A percentile compares a stretch with the other conserved stretches of the same genome.
These are phyloP conservation scores for Scelioninae gen. 1 DNA, from an alignment of 2,888 invertebrate species.

Conservation along the genomic window DNA sequence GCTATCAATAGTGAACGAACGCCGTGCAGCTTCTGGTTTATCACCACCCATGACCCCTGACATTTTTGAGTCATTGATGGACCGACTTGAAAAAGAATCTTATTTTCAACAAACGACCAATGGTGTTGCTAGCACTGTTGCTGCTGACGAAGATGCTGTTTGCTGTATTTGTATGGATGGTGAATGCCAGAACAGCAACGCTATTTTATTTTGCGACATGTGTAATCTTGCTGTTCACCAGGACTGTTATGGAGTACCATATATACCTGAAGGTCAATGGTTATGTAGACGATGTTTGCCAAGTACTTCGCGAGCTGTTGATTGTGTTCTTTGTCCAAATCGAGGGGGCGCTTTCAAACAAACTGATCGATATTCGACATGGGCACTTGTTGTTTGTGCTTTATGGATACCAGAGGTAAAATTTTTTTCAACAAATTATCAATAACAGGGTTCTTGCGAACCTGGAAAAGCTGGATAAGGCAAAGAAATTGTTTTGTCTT, in stretches of 20 bases:
- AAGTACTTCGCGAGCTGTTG: slow-evolving; percentile 97
- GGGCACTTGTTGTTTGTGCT: slow-evolving; percentile 99
- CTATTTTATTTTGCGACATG: slow-evolving; percentile 99
- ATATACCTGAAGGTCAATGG: slow-evolving; percentile 99
- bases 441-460: no score
- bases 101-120: slow-evolving; percentile 93
- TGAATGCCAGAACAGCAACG: slow-evolving; percentile 99
- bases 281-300: slow-evolving; percentile 97
- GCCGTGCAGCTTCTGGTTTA: slow-evolving; percentile 89
- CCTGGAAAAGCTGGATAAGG: no score
- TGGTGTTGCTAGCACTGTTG: slow-evolving; percentile 87
- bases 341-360: slow-evolving; percentile 99
- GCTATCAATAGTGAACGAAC: slow-evolving; percentile 94
- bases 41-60: slow-evolving; percentile 91
- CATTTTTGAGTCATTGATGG: slow-evolving; percentile 97
- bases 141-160: slow-evolving; percentile 98
- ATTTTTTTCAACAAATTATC: no score
- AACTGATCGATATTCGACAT: slow-evolving; percentile 94
- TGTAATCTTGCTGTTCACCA: slow-evolving; percentile 99
- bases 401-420: slow-evolving; percentile 98
- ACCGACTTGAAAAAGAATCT: slow-evolving; percentile 98
- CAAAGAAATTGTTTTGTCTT: no score
- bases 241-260: slow-evolving; percentile 99
- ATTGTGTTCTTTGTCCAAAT: slow-evolving; percentile 99
- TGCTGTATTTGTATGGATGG: slow-evolving; percentile 99